Conservation (phyloP, 1,140 invertebrate genomes). For the Danaus plexippus region DNA sequence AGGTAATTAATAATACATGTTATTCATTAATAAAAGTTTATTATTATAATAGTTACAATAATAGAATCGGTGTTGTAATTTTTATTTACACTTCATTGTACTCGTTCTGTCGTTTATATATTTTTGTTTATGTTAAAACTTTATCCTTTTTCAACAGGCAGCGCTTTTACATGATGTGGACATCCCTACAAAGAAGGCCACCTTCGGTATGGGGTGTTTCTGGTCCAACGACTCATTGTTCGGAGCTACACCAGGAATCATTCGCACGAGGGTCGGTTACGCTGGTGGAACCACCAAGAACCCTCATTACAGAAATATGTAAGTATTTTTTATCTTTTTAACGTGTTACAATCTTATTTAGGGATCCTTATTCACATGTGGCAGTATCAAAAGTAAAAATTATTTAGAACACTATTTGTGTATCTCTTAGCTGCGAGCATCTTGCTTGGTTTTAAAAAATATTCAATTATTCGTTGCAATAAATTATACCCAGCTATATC, state of each 20-base stretch:
- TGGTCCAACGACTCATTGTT: conserved; percentile 96
- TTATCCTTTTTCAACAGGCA: conserved; percentile 28
- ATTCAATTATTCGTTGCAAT: no score
- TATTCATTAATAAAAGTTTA: no score
- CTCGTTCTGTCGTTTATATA: neutral
- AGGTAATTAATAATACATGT: no score
- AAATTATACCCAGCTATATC: no score
- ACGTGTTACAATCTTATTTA: no score
- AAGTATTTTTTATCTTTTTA: conserved; percentile 53
- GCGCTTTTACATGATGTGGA: conserved; percentile 64
- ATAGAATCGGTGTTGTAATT: no score
- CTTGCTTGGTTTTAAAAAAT: no score
- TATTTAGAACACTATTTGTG: no score
- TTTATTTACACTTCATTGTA: neutral
- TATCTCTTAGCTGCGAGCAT: no score
- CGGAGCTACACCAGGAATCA: conserved; percentile 86
- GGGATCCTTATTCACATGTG: no score
- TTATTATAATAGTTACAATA: no score
- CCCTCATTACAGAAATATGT: conserved; percentile 92
- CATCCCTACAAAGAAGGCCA: conserved; percentile 76
- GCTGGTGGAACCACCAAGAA: conserved; percentile 86
- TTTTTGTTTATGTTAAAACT: neutral
- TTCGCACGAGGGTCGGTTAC: conserved; percentile 95
- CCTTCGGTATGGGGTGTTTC: conserved; percentile 97
- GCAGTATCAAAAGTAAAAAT: no score